These are phyloP conservation scores for Gasteruption jaculator DNA, from an alignment of 2,888 invertebrate species.

Conservation along the genomic window DNA sequence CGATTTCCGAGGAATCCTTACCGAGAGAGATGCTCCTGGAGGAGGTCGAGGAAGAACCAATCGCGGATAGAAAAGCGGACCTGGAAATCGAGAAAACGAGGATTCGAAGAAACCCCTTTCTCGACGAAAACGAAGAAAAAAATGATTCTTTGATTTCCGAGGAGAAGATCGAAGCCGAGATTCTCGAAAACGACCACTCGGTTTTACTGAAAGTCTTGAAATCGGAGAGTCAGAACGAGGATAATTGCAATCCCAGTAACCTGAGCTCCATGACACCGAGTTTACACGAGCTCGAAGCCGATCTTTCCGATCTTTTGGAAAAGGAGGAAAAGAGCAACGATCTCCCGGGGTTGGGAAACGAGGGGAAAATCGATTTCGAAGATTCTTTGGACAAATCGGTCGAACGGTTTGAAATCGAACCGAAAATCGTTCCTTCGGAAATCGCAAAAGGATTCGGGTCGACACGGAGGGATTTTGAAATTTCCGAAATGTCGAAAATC, in stretches of 20 bases:
- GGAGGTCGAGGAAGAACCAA: conserved; percentile 25
- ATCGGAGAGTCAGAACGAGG: conserved; percentile 30
- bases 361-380: conserved; percentile 2
- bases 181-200: conserved; percentile 34
- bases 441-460: conserved; percentile 14
- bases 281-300: conserved; percentile 44
- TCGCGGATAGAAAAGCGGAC: conserved; percentile 14
- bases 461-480: too few species aligned
- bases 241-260: conserved; percentile 33
- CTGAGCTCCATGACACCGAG: conserved; percentile 48
- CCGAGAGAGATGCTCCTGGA: conserved; percentile 42
- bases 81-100: not conserved
- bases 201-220: conserved; percentile 35
- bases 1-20: conserved; percentile 47
- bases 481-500: too few species aligned
- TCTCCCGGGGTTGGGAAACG: conserved; percentile 1
- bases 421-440: conserved; percentile 27
- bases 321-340: conserved; percentile 31
- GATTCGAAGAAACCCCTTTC: conserved; percentile 10
- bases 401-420: conserved; percentile 4
- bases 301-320: conserved; percentile 47
- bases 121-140: too few species aligned
- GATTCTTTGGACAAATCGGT: not conserved
- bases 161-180: conserved; percentile 31
- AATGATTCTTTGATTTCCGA: conserved; percentile 41